Base-by-base conservation (phyloP, 2,113 vertebrate genomes). In the Notothenia coriiceps region DNA sequence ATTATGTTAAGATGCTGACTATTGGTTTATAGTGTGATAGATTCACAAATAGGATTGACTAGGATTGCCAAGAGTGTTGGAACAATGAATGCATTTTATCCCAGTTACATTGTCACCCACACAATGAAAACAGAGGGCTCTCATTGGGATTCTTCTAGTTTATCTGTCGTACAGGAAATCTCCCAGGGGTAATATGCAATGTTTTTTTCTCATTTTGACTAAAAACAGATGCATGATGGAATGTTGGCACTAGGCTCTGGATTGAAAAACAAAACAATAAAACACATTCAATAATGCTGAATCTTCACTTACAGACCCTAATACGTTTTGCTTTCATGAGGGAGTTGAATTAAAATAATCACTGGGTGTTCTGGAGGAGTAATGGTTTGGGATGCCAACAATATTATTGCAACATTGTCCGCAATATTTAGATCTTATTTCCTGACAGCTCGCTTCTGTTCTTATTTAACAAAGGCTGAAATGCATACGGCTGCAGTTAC, bases 1-100 rank as follows among this genome's bases (percentile, higher is more conserved):
- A 74, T 70, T 60, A 43, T 33, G 46, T 71, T 55, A 79, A 65
- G 44, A 74, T 61, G 22, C 40, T 78, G 54, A 47, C 49, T 63
- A 35, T 46, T 61, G 43, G 5, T 67, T 67, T 56, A 73, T 25
- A 40, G 18, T 60, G 17, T 50, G 22, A 29, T 61, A 18, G 47
- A 80, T 66, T 56, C 14, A 18, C 18, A 64, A 44, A 72, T 20
- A 59, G 13, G 51, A 63, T 67, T 54, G 47, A 11, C 50, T 17
- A n/a, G 18, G 56, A 83, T 57, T 52, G 54, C 14, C 15, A 10
- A 17, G 51, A 63, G 35, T 52, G 75, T 54, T 9, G 18, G 33
- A 56, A 20, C 20, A 49, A 29, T 75, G 56, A 65, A 70, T 18
- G 3, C 40, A 3, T 20, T 76, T 17, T 51, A 70, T 54, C 49